Conservation (phyloP, 2,113 vertebrate species). For the Myotis davidii region DNA sequence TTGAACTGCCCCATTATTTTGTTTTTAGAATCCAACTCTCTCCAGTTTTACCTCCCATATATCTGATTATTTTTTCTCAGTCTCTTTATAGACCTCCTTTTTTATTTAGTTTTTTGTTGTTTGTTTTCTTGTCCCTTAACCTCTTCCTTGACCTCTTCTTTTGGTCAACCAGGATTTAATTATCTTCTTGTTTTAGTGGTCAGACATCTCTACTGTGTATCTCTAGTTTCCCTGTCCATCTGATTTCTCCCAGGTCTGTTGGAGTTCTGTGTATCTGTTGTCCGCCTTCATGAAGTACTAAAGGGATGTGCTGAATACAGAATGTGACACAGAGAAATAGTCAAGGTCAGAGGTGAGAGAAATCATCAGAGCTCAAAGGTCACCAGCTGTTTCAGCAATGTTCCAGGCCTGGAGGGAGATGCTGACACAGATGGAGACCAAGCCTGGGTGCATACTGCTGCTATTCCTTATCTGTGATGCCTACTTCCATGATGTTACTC, state of each 20-base stretch:
- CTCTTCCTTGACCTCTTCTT: neutral
- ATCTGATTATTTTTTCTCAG: neutral
- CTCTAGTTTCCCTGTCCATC: neutral
- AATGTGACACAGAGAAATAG: neutral
- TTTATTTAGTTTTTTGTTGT: neutral
- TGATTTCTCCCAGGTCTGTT: neutral
- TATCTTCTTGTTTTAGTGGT: neutral
- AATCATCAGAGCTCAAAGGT: neutral
- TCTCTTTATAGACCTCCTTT: conserved; percentile 1
- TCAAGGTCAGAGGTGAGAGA: conserved; percentile 36
- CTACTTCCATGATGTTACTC: neutral
- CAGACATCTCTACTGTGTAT: neutral
- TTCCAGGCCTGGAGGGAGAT: neutral
- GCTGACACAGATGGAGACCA: neutral
- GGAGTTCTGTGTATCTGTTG: neutral
- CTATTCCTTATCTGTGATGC: neutral
- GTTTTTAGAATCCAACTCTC: neutral
- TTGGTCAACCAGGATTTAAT: neutral
- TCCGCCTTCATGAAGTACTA: neutral
- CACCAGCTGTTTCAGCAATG: conserved; percentile 4
- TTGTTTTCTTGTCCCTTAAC: conserved; percentile 5
- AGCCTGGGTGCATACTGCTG: neutral
- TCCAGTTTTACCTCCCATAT: neutral
- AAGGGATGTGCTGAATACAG: neutral
- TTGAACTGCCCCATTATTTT: neutral